Evolutionary conservation across 1,140 invertebrate genomes (phyloP), one percentile per base, ranked within the genome.

Genomic region (Phenacoccus solenopsis): DNA sequence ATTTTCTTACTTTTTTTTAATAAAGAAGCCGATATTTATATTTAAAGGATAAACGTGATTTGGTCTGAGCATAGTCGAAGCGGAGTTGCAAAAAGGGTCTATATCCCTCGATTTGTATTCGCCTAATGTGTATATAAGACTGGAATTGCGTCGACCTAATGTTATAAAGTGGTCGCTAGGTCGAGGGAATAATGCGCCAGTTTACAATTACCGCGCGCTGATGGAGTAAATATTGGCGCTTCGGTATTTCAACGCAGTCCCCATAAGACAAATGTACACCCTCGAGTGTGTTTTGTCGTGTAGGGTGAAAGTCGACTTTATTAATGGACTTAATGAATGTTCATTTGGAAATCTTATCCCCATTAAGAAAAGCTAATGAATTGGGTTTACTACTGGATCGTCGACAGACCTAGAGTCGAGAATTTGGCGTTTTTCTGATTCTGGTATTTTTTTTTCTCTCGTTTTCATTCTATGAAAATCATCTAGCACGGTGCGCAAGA

Each of bases 261-360:
- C 38, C 13, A 32, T 32, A 32, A 49, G 38, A 49, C 38, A 49
- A 49, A 49, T 49, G 38, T 49, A 49, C 38, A 49, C 38, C 38
- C 38, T 49, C 38, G 38, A 49, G 38, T 49, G 16, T 49, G 20
- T 49, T 49, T n/a, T 49, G 16, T 49, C 38, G n/a, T 32, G 20
- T 49, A 49, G 38, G 38, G 38, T 16, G 38, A 49, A n/a, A 49
- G 13, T 49, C 38, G 38, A n/a, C 38, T 49, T 49, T 49, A 49
- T 49, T 49, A 49, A 49, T 49, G 38, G 38, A n/a, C 38, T 49
- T 49, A 49, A 49, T 49, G 38, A 49, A 49, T 49, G 38, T 49
- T 49, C 38, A 49, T 49, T 49, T 49, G 5, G 38, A 49, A 49
- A 49, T 49, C 16, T 49, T 49, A 49, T 49, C 38, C 38, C 38